Percentiles rank a stretch among this genome's conserved stretches.
Evolutionary conservation across 2,113 vertebrate species (phyloP).

Genomic region (Poeciliopsis turrubarensis): DNA sequence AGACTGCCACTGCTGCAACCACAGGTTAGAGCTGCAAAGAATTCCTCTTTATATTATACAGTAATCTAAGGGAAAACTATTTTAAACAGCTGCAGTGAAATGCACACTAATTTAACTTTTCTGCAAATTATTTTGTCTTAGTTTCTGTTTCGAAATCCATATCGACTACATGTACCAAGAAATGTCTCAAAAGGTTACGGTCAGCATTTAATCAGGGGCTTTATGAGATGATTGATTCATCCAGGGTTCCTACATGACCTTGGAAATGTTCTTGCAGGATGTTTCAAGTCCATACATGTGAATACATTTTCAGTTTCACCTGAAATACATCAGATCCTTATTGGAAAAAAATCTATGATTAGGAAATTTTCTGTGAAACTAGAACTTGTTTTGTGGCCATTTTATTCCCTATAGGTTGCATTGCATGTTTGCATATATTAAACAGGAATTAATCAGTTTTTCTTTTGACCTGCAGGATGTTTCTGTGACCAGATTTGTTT

Average conservation of each 20-base stretch:
- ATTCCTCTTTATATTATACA: neutral
- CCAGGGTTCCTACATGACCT: neutral
- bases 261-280: neutral
- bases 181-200: neutral
- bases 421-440: slow-evolving; percentile 1
- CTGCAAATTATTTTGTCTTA: neutral
- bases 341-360: neutral
- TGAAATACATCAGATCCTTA: too few relatives aligned
- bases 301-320: neutral
- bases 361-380: neutral
- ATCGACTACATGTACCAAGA: neutral
- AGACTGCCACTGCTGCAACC: slow-evolving; percentile 93
- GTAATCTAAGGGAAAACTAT: neutral
- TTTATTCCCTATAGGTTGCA: neutral
- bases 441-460: neutral
- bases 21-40: slow-evolving; percentile 83
- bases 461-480: slow-evolving; percentile 1
- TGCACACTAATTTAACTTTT: too few relatives aligned
- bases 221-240: neutral
- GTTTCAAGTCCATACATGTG: neutral
- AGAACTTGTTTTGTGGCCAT: neutral
- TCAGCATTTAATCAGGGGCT: neutral
- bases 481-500: slow-evolving; percentile 8
- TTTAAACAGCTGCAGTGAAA: too few relatives aligned
- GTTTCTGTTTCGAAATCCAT: neutral